Conservation (phyloP, 2,113 vertebrate genomes). For the Camelus bactrianus region DNA sequence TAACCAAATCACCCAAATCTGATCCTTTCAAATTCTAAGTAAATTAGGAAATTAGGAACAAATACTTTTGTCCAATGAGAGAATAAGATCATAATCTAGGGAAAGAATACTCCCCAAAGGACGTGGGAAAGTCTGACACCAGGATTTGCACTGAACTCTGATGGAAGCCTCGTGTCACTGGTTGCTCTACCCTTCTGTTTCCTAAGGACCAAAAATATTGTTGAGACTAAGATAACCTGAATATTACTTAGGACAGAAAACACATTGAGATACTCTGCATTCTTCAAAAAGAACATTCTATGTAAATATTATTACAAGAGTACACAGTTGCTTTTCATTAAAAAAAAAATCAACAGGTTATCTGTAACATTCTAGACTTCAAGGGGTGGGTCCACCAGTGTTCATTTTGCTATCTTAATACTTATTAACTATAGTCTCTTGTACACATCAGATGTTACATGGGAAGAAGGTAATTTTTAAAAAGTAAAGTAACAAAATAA, state of each 20-base stretch:
- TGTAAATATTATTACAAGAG: neutral
- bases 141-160: neutral
- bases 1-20: slow-evolving; percentile 7
- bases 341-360: slow-evolving; percentile 12
- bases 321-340: neutral
- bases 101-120: neutral
- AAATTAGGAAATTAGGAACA: slow-evolving; percentile 23
- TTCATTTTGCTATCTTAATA: slow-evolving; percentile 27
- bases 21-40: neutral
- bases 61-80: neutral
- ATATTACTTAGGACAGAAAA: neutral
- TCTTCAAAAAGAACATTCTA: neutral
- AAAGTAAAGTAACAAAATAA: slow-evolving; percentile 20
- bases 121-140: neutral
- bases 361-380: neutral
- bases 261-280: neutral
- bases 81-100: neutral
- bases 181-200: neutral
- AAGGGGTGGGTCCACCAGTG: neutral
- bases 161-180: neutral
- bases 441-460: neutral
- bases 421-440: neutral
- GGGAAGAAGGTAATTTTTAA: neutral
- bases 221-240: neutral
- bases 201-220: neutral